Evolutionary conservation across 2,888 invertebrate genomes (phyloP), one percentile per base, ranked within the genome.

Genomic region (Troilus luridus): DNA sequence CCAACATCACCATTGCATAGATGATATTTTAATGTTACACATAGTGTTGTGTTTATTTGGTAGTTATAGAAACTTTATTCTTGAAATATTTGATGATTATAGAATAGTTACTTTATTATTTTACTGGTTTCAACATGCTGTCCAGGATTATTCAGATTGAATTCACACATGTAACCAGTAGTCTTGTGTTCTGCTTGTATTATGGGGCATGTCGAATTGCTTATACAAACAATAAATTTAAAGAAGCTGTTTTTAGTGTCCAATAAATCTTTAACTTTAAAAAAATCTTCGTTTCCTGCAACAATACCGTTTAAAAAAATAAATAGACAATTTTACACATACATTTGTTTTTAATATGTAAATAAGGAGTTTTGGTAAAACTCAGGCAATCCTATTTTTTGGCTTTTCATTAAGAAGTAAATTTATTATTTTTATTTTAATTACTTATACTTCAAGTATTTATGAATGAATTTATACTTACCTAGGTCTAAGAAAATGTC

Each of bases 401-500:
- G 41, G n/a, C n/a, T n/a, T n/a, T n/a, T n/a, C n/a, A n/a, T n/a
- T n/a, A n/a, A n/a, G n/a, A n/a, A n/a, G n/a, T n/a, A n/a, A n/a
- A n/a, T n/a, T n/a, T n/a, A n/a, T n/a, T n/a, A n/a, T n/a, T n/a
- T n/a, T n/a, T n/a, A n/a, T n/a, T n/a, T n/a, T n/a, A n/a, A n/a
- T n/a, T n/a, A n/a, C n/a, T n/a, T n/a, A n/a, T n/a, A n/a, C n/a
- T n/a, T n/a, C n/a, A n/a, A n/a, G n/a, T n/a, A n/a, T n/a, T n/a
- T n/a, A 77, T 7, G 27, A 77, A 77, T 27, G 41, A 14, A 5
- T 0, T 41, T 27, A 41, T 41, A 90, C 90, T 88, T 62, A 90
- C 90, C 88, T 9, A 90, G 14, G 19, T 85, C 21, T 10, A 90
- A 62, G 41, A 64, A 90, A 54, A 90, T 88, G 27, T 90, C 90